A percentile compares a stretch with the other conserved stretches of the same genome.
These are phyloP conservation scores for Chrysopa pallens DNA, from an alignment of 1,140 invertebrate species.

Conservation along the genomic window DNA sequence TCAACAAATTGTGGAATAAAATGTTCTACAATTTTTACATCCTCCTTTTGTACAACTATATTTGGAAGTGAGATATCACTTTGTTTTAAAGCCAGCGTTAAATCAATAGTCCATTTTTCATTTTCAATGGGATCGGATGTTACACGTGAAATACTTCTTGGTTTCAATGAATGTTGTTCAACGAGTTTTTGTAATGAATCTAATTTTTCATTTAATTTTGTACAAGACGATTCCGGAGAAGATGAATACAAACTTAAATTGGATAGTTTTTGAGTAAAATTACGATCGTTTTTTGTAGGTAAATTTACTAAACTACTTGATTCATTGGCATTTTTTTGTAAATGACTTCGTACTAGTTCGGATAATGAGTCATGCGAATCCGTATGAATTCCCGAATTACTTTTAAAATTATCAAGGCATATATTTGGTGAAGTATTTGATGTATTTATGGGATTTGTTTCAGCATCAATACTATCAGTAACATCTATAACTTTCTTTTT, in stretches of 20 bases:
- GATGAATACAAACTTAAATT: too few relatives aligned
- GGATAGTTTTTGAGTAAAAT: too few relatives aligned
- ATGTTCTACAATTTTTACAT: neutral
- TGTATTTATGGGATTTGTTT: neutral
- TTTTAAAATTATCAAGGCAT: too few relatives aligned
- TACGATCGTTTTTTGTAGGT: too few relatives aligned
- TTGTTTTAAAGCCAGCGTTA: conserved; percentile 11
- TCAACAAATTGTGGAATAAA: conserved; percentile 12
- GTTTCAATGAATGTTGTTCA: too few relatives aligned
- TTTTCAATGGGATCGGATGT: neutral
- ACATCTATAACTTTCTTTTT: neutral
- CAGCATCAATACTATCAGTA: too few relatives aligned
- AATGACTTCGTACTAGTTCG: conserved; percentile 10
- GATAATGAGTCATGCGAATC: conserved; percentile 4
- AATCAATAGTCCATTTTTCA: conserved; percentile 12
- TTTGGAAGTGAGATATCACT: neutral
- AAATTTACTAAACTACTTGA: too few relatives aligned
- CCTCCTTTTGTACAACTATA: conserved; percentile 1
- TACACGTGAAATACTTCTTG: too few relatives aligned
- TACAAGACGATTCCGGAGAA: too few relatives aligned
- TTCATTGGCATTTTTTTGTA: neutral
- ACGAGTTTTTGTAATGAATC: too few relatives aligned
- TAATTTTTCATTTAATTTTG: too few relatives aligned
- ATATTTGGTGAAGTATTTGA: neutral
- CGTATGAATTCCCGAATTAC: neutral